These are phyloP conservation scores for Daboia siamensis DNA, from an alignment of 2,113 vertebrate species.

Conservation along the genomic window DNA sequence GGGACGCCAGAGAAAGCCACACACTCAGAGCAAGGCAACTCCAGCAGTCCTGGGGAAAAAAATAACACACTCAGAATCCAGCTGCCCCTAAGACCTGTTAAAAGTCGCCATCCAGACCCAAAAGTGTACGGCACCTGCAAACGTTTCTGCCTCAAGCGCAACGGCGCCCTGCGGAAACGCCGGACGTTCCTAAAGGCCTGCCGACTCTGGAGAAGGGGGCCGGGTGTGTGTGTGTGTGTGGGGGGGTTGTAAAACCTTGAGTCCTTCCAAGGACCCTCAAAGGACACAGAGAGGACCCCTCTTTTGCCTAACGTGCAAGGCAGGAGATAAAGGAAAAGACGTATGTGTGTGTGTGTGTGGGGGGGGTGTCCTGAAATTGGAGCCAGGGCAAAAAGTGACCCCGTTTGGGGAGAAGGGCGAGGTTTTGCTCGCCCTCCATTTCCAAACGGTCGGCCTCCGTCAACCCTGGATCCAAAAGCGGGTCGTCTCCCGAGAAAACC, in stretches of 20 bases:
- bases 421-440: not conserved
- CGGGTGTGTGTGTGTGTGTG: too few species aligned
- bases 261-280: not conserved
- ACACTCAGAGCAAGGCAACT: not conserved
- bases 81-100: not conserved
- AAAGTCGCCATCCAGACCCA: not conserved
- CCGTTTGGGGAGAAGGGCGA: not conserved
- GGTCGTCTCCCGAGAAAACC: not conserved
- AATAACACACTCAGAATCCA: too few species aligned
- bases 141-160: not conserved
- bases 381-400: not conserved
- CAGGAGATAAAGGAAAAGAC: not conserved
- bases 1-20: not conserved
- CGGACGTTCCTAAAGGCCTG: not conserved
- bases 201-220: not conserved
- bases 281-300: not conserved
- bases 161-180: not conserved
- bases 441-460: too few species aligned
- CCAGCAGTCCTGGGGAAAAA: not conserved
- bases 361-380: not conserved
- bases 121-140: fast-evolving
- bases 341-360: too few species aligned
- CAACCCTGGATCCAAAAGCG: too few species aligned
- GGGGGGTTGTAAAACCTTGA: not conserved
- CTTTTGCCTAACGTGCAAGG: not conserved